Percentiles rank a stretch among this genome's conserved stretches.
phyloP scores from a whole-genome alignment of 2,888 invertebrate genomes.

The Aspidapion aeneum region DNA sequence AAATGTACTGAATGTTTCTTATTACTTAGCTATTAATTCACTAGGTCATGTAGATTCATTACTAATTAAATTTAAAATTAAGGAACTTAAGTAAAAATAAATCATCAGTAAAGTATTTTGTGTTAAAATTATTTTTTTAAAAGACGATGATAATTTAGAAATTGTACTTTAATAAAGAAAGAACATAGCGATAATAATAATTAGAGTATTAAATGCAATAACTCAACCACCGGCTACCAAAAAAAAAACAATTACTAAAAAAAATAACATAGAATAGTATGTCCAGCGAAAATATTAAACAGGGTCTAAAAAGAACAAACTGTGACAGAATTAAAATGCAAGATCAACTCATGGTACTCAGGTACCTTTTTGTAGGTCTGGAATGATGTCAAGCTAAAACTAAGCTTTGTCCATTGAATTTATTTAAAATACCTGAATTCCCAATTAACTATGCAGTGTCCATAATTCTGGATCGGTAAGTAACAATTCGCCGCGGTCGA shows the following conservation, averaged over 20 bases:
- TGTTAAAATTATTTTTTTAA: too few species aligned
- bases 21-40: background rate
- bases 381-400: slow-evolving; percentile 50
- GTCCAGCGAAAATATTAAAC: background rate
- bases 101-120: too few species aligned
- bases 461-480: slow-evolving; percentile 46
- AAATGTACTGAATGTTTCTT: background rate
- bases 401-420: slow-evolving; percentile 36
- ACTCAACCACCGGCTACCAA: too few species aligned
- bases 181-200: too few species aligned
- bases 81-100: slow-evolving; percentile 3
- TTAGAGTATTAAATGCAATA: too few species aligned
- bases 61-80: background rate
- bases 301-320: slow-evolving; percentile 22
- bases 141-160: too few species aligned
- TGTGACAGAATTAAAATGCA: slow-evolving; percentile 20
- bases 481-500: too few species aligned
- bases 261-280: too few species aligned
- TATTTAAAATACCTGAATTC: too few species aligned
- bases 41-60: slow-evolving; percentile 13
- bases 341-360: slow-evolving; percentile 46
- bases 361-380: slow-evolving; percentile 53
- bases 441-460: slow-evolving; percentile 45
- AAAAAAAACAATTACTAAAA: too few species aligned
- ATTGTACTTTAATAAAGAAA: too few species aligned